Conservation (phyloP, 2,113 vertebrate genomes). For the Oncorhynchus kisutch region DNA sequence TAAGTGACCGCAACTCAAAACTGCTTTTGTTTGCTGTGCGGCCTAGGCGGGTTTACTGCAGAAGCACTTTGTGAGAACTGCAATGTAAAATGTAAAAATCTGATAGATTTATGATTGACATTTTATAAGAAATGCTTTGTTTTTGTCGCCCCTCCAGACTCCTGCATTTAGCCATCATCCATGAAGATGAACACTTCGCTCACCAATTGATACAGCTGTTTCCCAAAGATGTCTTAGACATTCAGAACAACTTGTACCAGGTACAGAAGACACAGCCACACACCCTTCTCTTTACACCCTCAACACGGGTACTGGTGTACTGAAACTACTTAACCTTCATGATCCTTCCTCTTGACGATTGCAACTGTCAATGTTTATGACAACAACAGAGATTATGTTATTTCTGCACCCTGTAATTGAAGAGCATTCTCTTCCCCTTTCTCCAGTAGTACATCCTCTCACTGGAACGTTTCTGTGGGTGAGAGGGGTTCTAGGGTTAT, state of each 20-base stretch:
- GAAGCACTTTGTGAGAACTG: not conserved
- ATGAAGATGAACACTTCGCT: slow-evolving; percentile 77
- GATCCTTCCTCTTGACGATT: slow-evolving; percentile 40
- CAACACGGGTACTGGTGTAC: not conserved
- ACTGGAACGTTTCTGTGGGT: slow-evolving; percentile 43
- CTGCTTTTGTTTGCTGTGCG: no score
- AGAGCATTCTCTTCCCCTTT: slow-evolving; percentile 67
- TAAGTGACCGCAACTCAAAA: no score
- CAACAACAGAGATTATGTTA: slow-evolving; percentile 39
- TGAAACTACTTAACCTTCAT: slow-evolving; percentile 2
- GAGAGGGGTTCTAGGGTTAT: slow-evolving; percentile 53
- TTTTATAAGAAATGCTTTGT: not conserved
- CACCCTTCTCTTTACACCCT: not conserved
- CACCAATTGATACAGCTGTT: slow-evolving; percentile 82
- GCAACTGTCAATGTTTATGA: not conserved
- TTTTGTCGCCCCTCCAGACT: slow-evolving; percentile 70
- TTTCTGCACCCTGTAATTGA: slow-evolving; percentile 44
- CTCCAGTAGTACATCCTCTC: slow-evolving; percentile 45
- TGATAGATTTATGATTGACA: no score
- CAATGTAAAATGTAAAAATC: no score
- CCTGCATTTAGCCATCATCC: slow-evolving; percentile 92
- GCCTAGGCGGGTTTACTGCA: no score
- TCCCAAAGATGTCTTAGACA: slow-evolving; percentile 86
- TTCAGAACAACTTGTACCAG: slow-evolving; percentile 97
- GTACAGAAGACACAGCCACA: slow-evolving; percentile 59